Evolutionary conservation across 2,797 vertebrate species (phyloP).

Genomic region (Sebastes kiyomatsui): DNA sequence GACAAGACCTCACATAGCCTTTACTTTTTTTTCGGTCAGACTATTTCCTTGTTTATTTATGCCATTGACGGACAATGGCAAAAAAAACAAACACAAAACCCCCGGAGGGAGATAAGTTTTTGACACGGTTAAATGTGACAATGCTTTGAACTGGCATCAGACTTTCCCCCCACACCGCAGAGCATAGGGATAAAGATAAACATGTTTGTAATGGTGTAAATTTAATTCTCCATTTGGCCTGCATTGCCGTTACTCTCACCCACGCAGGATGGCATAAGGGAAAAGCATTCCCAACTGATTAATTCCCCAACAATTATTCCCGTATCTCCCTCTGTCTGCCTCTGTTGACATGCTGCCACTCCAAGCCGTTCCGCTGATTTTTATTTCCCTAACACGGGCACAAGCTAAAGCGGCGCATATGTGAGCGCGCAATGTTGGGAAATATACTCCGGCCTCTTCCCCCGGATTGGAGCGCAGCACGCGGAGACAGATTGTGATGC

Average conservation of each 20-base stretch:
- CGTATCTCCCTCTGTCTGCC: conserved; percentile 60
- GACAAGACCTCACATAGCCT: neutral
- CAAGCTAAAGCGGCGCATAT: conserved; percentile 64
- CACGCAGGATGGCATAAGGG: conserved; percentile 50
- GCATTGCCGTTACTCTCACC: conserved; percentile 51
- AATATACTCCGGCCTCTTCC: conserved; percentile 44
- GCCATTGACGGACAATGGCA: conserved; percentile 65
- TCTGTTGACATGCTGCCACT: conserved; percentile 77
- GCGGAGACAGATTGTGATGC: conserved; percentile 81
- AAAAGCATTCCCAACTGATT: conserved; percentile 70
- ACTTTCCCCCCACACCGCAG: conserved; percentile 64
- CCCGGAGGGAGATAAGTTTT: conserved; percentile 69
- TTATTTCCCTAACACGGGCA: conserved; percentile 71
- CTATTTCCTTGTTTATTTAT: conserved; percentile 62
- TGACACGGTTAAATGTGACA: conserved; percentile 77
- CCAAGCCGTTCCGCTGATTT: conserved; percentile 70
- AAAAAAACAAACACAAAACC: conserved; percentile 15
- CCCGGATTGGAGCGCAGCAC: conserved; percentile 64
- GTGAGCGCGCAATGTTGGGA: conserved; percentile 52
- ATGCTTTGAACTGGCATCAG: conserved; percentile 82
- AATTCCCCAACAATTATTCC: conserved; percentile 64
- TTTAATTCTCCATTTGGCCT: conserved; percentile 79
- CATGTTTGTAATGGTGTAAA: conserved; percentile 85
- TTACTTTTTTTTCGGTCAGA: neutral
- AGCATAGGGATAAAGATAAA: conserved; percentile 81